Conservation (phyloP, 2,113 vertebrate species). For the Dendrocopos noguchii region DNA sequence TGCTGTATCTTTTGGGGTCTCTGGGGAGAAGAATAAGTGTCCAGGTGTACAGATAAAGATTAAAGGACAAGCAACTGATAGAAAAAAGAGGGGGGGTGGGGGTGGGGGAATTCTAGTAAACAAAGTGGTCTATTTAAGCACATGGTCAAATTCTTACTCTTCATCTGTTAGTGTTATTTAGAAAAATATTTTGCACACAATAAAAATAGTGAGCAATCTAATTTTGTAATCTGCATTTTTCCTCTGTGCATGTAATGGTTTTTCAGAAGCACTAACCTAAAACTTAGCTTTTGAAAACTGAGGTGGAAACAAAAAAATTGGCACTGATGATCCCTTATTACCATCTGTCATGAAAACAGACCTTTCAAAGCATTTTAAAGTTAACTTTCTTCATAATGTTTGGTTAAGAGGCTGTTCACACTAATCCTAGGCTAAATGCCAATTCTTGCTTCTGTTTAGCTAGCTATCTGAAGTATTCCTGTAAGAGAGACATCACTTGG, state of each 20-base stretch:
- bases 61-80: not conserved
- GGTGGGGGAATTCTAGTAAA: not conserved
- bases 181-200: not conserved
- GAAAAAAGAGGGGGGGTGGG: no score
- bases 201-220: not conserved
- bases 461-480: conserved; percentile 36
- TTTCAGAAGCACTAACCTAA: conserved; percentile 36
- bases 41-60: not conserved
- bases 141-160: not conserved
- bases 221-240: not conserved
- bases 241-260: not conserved
- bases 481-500: conserved; percentile 57
- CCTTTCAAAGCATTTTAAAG: conserved; percentile 69
- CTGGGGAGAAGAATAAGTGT: conserved; percentile 4
- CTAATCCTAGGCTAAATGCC: conserved; percentile 58
- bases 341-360: conserved; percentile 69
- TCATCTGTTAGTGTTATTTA: conserved; percentile 7
- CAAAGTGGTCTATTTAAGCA: not conserved
- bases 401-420: conserved; percentile 65
- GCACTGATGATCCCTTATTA: conserved; percentile 64
- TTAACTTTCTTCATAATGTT: conserved; percentile 69
- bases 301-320: conserved; percentile 60
- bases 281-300: conserved; percentile 41
- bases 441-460: conserved; percentile 63
- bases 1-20: not conserved